Conservation (phyloP, 92 coral and sea anemone species). For the Heliopora coerulea region DNA sequence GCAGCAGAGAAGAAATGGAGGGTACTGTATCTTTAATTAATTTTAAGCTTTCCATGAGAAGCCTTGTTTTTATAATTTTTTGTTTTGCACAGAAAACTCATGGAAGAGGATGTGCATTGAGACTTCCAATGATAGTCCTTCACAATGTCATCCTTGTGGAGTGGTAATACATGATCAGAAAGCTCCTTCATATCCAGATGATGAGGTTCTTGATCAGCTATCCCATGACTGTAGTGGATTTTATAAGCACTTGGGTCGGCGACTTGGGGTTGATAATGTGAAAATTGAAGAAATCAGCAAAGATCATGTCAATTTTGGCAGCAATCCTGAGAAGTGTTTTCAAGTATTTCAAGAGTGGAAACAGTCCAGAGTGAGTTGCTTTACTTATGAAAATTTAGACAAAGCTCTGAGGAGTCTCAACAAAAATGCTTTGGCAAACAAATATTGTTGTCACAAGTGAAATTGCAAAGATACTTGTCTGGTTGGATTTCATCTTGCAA, state of each 20-base stretch:
- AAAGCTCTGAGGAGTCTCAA: slow-evolving; percentile 56
- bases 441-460: no score
- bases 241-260: slow-evolving; percentile 74
- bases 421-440: slow-evolving; percentile 60
- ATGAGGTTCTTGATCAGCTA: slow-evolving; percentile 55
- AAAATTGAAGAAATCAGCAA: slow-evolving; percentile 66
- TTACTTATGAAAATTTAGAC: slow-evolving; percentile 56
- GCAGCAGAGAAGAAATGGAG: slow-evolving; percentile 14
- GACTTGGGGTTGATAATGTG: slow-evolving; percentile 56
- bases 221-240: slow-evolving; percentile 51
- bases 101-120: not conserved
- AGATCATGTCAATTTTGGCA: slow-evolving; percentile 64
- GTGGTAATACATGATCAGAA: slow-evolving; percentile 17
- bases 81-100: slow-evolving; percentile 15
- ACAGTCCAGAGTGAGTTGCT: slow-evolving; percentile 42
- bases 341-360: slow-evolving; percentile 78
- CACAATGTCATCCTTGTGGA: not conserved
- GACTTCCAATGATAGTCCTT: not conserved
- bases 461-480: no score
- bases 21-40: not conserved
- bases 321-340: slow-evolving; percentile 69
- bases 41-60: not conserved
- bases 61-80: not conserved
- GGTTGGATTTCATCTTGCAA: no score
- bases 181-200: slow-evolving; percentile 46